Evolutionary conservation across 2,797 vertebrate species (phyloP).

Genomic region (Sternarchorhynchus goeldii): DNA sequence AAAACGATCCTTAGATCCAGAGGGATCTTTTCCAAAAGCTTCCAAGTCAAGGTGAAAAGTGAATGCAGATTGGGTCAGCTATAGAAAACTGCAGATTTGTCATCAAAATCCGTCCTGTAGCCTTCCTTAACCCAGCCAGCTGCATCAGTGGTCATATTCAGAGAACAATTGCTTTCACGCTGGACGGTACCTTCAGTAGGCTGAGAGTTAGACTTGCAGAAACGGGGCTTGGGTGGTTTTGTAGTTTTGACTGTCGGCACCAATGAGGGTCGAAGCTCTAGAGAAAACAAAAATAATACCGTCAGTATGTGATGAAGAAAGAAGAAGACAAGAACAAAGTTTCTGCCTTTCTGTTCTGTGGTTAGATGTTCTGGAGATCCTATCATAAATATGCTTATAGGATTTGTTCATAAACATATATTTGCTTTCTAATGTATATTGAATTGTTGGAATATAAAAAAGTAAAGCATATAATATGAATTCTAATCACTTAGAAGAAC

Average conservation of each 20-base stretch:
- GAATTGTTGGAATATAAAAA: too few relatives aligned
- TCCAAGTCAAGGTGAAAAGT: not conserved
- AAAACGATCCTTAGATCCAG: too few relatives aligned
- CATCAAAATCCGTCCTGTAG: too few relatives aligned
- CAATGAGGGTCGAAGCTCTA: conserved; percentile 2
- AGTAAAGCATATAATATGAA: too few relatives aligned
- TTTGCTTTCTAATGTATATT: too few relatives aligned
- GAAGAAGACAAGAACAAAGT: not conserved
- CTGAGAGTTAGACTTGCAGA: conserved; percentile 9
- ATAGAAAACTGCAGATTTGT: not conserved
- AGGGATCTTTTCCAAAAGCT: too few relatives aligned
- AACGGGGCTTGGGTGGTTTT: not conserved
- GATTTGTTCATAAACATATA: too few relatives aligned
- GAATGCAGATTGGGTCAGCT: not conserved
- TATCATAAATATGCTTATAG: too few relatives aligned
- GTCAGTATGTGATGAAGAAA: not conserved
- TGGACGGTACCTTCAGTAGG: conserved; percentile 9
- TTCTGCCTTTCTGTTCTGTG: not conserved
- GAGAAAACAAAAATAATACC: not conserved
- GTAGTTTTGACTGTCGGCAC: not conserved
- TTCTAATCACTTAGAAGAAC: too few relatives aligned
- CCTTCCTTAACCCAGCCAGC: too few relatives aligned
- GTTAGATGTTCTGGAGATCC: too few relatives aligned
- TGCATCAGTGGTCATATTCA: too few relatives aligned
- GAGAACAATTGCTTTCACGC: not conserved